Evolutionary conservation across 2,888 invertebrate genomes (phyloP), one percentile per base, ranked within the genome.

Genomic region (Sinopyrophorus schimmeli): DNA sequence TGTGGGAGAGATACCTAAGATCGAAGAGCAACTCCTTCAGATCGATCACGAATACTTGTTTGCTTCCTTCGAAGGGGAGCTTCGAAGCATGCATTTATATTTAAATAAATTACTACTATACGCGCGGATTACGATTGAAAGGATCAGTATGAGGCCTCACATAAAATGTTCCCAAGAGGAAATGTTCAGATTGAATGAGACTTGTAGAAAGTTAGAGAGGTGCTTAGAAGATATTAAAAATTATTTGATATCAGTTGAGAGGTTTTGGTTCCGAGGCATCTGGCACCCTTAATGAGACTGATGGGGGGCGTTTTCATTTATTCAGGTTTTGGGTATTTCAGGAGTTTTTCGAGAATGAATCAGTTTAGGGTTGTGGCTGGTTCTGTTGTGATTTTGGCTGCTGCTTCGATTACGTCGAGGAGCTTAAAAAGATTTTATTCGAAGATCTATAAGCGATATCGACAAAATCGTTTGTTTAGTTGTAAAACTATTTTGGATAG

Each of bases 391-490:
- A 9, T 43, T 2, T 35, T 43, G 3, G 37, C 21, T n/a, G 9
- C 15, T 21, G 30, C 37, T 10, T 27, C 20, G 5, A 31, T 23
- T 30, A 46, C 18, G 10, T 30, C 38, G 1, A 28, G 6, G 5
- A 24, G 38, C 16, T 10, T 31, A 11, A 37, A 31, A 2, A 38
- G n/a, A 1, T 14, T 5, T 5, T 7, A 18, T 9, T 9, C 10
- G 1, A 16, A 14, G 12, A 17, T 20, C 2, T 9, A 16, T 3
- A 9, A 6, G 6, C 15, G 46, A 7, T 26, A 31, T 7, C 15
- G 12, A 9, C 46, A 46, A 11, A 46, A 14, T n/a, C 37, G 46
- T 17, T 24, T 46, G 1, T 38, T 46, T 18, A 18, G 18, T 2
- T n/a, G 18, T 7, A 17, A 11, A 9, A 32, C 32, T 17, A 16